Evolutionary conservation across 1,140 invertebrate species (phyloP).

Genomic region (Drosophila pandora): DNA sequence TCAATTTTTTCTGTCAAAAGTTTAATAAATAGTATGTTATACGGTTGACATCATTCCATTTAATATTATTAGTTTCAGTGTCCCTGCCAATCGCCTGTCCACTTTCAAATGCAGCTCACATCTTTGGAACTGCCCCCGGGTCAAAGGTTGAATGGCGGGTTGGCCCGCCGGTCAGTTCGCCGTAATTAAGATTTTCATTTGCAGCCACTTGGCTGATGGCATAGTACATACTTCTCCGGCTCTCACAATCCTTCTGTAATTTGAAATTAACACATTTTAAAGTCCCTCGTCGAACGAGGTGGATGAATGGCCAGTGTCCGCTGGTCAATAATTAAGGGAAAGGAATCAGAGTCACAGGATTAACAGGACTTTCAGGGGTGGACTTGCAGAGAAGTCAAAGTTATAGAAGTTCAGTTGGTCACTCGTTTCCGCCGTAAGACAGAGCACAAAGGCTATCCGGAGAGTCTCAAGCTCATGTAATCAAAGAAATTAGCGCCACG

Average conservation of each 20-base stretch:
- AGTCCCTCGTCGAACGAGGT: constrained; percentile 29
- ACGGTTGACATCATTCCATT: neutral
- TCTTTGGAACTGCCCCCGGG: constrained; percentile 21
- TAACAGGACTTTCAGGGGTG: constrained; percentile 35
- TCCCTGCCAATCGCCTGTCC: neutral
- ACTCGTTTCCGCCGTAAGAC: constrained; percentile 70
- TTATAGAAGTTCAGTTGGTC: constrained; percentile 80
- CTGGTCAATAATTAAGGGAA: constrained; percentile 65
- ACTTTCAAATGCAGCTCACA: constrained; percentile 31
- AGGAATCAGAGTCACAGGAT: constrained; percentile 38
- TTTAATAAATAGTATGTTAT: neutral
- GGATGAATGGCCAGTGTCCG: constrained; percentile 38
- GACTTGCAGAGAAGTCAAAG: constrained; percentile 61
- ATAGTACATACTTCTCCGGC: constrained; percentile 1
- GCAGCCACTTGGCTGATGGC: constrained; percentile 24
- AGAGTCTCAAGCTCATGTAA: constrained; percentile 66
- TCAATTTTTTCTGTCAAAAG: neutral
- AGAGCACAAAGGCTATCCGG: constrained; percentile 65
- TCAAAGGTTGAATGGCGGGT: constrained; percentile 35
- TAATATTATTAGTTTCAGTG: constrained; percentile 22
- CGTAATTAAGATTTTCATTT: constrained; percentile 52
- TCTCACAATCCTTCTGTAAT: constrained; percentile 38
- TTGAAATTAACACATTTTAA: constrained; percentile 65
- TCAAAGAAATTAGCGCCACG: constrained; percentile 81
- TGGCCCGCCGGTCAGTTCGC: constrained; percentile 39